Conservation (phyloP, 2,797 vertebrate species). For the Scolopax rusticola region DNA sequence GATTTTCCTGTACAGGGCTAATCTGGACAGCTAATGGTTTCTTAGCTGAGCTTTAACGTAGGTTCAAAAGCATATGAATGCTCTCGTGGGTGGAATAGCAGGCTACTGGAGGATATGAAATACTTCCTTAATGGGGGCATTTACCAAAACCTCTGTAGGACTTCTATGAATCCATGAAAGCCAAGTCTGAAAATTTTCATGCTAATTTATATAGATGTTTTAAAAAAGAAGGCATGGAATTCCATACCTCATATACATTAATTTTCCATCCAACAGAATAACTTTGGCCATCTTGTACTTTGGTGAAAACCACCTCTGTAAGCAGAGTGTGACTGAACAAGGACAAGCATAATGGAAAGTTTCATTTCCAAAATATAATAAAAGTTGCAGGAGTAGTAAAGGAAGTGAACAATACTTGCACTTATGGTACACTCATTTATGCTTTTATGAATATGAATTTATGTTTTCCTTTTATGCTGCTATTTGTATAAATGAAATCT, state of each 20-base stretch:
- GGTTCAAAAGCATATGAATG: conserved; percentile 45
- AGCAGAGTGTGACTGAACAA: conserved; percentile 56
- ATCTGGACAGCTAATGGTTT: conserved; percentile 24
- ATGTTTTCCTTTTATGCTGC: conserved; percentile 45
- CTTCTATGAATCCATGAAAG: conserved; percentile 46
- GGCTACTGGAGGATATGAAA: conserved; percentile 64
- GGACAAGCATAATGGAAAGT: conserved; percentile 71
- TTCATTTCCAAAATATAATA: conserved; percentile 70
- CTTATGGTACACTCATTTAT: conserved; percentile 66
- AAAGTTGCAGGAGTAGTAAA: conserved; percentile 53
- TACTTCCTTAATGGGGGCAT: conserved; percentile 58
- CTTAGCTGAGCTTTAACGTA: conserved; percentile 23
- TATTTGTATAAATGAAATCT: conserved; percentile 45
- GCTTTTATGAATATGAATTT: conserved; percentile 12
- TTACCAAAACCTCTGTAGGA: conserved; percentile 54
- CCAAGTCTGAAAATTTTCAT: conserved; percentile 51
- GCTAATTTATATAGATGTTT: conserved; percentile 68
- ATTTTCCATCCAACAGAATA: conserved; percentile 67
- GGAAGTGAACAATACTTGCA: conserved; percentile 57
- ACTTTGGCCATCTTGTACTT: conserved; percentile 46
- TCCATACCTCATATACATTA: conserved; percentile 61
- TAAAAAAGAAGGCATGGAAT: conserved; percentile 65
- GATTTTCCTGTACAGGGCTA: conserved; percentile 39
- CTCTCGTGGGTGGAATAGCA: conserved; percentile 43
- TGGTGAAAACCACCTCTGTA: conserved; percentile 64